Conservation (phyloP, 2,797 vertebrate genomes). For the Sylvia borin region DNA sequence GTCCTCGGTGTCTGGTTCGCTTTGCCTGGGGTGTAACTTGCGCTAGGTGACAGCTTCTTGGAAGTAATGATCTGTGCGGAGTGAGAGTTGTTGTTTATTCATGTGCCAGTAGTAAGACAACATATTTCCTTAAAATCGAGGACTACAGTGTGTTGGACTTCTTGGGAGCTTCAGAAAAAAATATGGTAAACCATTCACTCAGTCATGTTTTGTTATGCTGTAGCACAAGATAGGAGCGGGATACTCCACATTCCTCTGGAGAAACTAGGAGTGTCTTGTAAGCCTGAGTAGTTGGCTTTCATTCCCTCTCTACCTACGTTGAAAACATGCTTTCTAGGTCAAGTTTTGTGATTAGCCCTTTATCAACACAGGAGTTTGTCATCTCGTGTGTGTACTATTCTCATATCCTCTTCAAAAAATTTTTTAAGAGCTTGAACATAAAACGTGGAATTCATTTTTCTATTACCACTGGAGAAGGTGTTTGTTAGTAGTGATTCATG, state of each 20-base stretch:
- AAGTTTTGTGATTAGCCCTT: background rate
- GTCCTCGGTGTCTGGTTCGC: background rate
- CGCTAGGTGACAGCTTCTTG: background rate
- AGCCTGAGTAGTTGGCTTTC: background rate
- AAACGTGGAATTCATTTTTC: background rate
- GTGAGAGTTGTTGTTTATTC: background rate
- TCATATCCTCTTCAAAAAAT: background rate
- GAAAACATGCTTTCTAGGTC: background rate
- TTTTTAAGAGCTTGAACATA: background rate
- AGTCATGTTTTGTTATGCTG: background rate
- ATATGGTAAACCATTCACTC: background rate
- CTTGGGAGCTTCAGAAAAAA: background rate
- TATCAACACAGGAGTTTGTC: background rate
- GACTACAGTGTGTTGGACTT: background rate
- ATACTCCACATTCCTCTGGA: background rate
- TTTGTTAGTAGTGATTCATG: background rate
- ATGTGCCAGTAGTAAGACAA: rapidly evolving
- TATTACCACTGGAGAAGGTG: background rate
- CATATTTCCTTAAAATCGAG: rapidly evolving
- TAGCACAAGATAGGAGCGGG: background rate
- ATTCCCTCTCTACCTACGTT: background rate
- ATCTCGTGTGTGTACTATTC: background rate
- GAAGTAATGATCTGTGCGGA: background rate
- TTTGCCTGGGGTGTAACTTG: background rate
- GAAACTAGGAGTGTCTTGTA: background rate